Evolutionary conservation across 2,113 vertebrate genomes (phyloP), one percentile per base, ranked within the genome.

Genomic region (Ameiurus melas): DNA sequence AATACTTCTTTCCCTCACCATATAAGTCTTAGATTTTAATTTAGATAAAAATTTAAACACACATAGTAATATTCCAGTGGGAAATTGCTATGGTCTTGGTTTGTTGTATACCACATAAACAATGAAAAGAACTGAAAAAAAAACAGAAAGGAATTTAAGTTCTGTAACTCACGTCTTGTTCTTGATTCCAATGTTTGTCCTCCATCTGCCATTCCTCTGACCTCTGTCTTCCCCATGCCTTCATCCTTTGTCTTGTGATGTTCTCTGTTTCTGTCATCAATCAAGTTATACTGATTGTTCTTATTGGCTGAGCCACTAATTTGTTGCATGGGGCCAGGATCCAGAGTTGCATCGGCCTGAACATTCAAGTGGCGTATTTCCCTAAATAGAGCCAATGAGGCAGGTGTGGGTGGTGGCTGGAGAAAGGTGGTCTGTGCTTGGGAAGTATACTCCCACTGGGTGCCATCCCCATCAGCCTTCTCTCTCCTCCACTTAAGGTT

Each of bases 311-410:
- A 95, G 88, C 57, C 92, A 75, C 93, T 92, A n/a, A 93, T 93
- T 91, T 92, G 93, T 89, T 93, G 93, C 2, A 89, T 85, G 13
- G 92, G 89, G 73, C 90, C 90, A 70, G 93, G 88, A 58, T 94
- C 91, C 1, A 89, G 88, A 0, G 94, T 94, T 70, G 93, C 94
- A 0, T 87, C 92, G 10, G 95, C 93, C 87, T 97, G 94, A 0
- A 94, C 93, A 0, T 97, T 97, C 80, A 97, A 95, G 92, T 96
- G 96, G 90, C 98, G 92, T 70, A 97, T 94, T 73, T 96, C 95
- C 93, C 96, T 95, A 88, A 96, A 94, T 53, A 95, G 95, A 51
- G 94, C 94, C 92, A 94, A 91, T 3, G 96, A 96, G 70, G 95
- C 96, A 71, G 95, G 93, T 0, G 95, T 94, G 0, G 96, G 94